These are phyloP conservation scores for Otis tarda DNA, from an alignment of 2,113 vertebrate species.

Conservation along the genomic window DNA sequence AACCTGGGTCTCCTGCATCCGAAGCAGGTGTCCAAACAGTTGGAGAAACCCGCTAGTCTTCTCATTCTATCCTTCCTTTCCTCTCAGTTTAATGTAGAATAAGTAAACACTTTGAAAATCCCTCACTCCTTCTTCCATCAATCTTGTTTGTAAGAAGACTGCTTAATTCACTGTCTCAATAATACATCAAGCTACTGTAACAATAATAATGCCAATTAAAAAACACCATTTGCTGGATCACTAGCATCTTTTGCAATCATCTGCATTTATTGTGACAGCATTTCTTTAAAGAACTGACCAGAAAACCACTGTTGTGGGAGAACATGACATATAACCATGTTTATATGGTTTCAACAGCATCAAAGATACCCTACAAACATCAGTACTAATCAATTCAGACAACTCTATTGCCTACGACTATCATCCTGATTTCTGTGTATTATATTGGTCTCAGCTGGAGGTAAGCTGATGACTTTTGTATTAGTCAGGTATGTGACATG, in stretches of 20 bases:
- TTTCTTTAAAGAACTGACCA: neutral
- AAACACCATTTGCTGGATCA: neutral
- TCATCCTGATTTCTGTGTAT: neutral
- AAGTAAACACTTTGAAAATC: neutral
- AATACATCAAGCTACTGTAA: neutral
- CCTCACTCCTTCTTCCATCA: neutral
- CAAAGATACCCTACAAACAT: neutral
- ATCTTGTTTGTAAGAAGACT: neutral
- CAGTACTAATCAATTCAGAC: neutral
- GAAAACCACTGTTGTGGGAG: neutral
- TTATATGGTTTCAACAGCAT: neutral
- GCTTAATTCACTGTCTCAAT: neutral
- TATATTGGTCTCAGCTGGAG: neutral
- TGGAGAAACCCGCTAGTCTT: neutral
- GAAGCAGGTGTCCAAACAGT: neutral
- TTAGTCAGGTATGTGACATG: neutral
- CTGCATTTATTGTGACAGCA: neutral
- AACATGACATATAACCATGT: neutral
- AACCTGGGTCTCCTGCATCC: neutral
- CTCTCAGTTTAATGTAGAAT: neutral
- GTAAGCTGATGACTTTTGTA: neutral
- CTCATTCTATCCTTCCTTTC: neutral
- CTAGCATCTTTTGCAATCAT: neutral
- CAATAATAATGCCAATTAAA: neutral
- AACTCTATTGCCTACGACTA: neutral